Evolutionary conservation across 2,888 invertebrate genomes (phyloP).

Genomic region (Ommatoiulus sabulosus): DNA sequence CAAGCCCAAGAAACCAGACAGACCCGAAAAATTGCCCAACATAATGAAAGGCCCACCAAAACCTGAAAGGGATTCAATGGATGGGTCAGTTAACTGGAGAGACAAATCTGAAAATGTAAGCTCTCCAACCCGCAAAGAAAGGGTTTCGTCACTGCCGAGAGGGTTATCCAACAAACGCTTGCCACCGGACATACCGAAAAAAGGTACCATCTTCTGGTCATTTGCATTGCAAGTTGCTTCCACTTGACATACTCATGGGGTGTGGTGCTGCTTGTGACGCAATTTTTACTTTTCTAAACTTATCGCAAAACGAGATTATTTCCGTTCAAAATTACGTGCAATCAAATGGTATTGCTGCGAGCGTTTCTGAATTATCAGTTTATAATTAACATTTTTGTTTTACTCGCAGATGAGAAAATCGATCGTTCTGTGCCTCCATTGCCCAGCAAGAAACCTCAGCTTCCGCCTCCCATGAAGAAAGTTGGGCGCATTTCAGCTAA

Average conservation of each 20-base stretch:
- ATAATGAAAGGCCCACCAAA: conserved; percentile 41
- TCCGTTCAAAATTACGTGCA: too few relatives aligned
- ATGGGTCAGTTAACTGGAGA: not conserved
- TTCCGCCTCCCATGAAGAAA: conserved; percentile 66
- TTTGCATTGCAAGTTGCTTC: not conserved
- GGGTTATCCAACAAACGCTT: conserved; percentile 60
- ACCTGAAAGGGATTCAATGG: not conserved
- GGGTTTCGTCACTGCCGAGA: conserved; percentile 48
- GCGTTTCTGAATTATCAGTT: not conserved
- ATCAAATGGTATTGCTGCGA: too few relatives aligned
- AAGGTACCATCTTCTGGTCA: conserved; percentile 57
- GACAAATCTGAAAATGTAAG: conserved; percentile 47
- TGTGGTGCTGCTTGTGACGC: too few relatives aligned
- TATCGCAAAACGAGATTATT: too few relatives aligned
- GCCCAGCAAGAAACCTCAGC: conserved; percentile 63
- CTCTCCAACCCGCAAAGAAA: conserved; percentile 48
- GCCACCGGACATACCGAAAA: conserved; percentile 60
- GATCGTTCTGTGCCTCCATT: conserved; percentile 61
- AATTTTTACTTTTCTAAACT: too few relatives aligned
- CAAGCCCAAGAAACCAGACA: conserved; percentile 57
- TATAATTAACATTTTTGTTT: not conserved
- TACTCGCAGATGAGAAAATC: conserved; percentile 53
- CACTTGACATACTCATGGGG: too few relatives aligned
- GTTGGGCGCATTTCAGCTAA: conserved; percentile 4
- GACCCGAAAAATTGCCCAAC: conserved; percentile 51